Evolutionary conservation across 2,113 vertebrate species (phyloP).

Genomic region (Nothocercus julius): DNA sequence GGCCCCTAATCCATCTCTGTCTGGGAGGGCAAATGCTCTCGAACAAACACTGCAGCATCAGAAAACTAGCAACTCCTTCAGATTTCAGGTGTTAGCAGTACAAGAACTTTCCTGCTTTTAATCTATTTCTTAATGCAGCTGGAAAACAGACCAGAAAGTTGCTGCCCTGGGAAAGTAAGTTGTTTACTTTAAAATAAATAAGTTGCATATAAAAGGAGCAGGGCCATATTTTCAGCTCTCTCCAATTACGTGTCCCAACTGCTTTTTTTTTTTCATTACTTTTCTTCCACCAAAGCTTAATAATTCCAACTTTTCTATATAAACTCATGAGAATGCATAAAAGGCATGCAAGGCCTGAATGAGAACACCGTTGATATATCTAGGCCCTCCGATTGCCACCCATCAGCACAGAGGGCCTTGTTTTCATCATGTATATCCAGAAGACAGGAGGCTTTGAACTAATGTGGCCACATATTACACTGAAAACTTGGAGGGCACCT

Average conservation of each 20-base stretch:
- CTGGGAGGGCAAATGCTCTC: background rate
- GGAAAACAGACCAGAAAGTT: constrained; percentile 29
- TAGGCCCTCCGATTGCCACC: background rate
- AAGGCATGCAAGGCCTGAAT: background rate
- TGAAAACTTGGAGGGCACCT: background rate
- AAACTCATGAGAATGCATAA: background rate
- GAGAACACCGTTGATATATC: background rate
- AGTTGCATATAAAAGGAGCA: background rate
- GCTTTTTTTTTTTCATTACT: background rate
- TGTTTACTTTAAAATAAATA: constrained; percentile 24
- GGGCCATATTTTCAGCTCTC: background rate
- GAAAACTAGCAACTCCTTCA: background rate
- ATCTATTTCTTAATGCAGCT: constrained; percentile 41
- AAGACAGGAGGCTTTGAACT: background rate
- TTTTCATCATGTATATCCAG: background rate
- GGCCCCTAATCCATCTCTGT: background rate
- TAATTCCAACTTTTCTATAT: constrained; percentile 1
- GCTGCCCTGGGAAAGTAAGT: background rate
- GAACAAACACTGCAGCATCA: background rate
- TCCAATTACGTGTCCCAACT: background rate
- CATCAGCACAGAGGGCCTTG: background rate
- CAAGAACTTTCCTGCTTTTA: constrained; percentile 7
- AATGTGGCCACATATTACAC: background rate
- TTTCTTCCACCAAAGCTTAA: background rate
- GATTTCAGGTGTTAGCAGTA: background rate